phyloP scores from a whole-genome alignment of 2,113 vertebrate species.

The Carassius carassius region DNA sequence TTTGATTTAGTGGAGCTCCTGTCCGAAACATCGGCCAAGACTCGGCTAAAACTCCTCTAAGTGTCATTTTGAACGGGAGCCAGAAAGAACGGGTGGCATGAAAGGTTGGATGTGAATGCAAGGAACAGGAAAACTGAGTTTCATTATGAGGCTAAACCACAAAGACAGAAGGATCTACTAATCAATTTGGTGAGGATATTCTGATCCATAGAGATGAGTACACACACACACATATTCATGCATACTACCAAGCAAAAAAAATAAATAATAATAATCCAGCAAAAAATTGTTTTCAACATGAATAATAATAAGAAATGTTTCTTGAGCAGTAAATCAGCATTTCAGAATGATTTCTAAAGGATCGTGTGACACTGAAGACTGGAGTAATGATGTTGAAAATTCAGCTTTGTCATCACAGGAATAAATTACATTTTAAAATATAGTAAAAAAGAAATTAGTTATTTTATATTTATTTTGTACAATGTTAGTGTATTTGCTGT shows the following conservation, averaged over 20 bases:
- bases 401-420: too few species aligned
- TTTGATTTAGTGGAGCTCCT: constrained; percentile 35
- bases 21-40: constrained; percentile 25
- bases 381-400: too few species aligned
- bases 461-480: too few species aligned
- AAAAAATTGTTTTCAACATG: too few species aligned
- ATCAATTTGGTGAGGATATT: background rate
- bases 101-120: constrained; percentile 4
- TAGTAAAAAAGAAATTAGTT: too few species aligned
- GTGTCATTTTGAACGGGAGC: constrained; percentile 20
- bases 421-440: too few species aligned
- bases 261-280: too few species aligned
- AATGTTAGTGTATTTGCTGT: too few species aligned
- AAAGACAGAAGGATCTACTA: background rate
- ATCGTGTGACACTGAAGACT: too few species aligned
- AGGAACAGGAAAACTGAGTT: background rate
- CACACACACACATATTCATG: background rate
- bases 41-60: background rate
- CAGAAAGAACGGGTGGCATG: constrained; percentile 25
- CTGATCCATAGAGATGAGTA: background rate
- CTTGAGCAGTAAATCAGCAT: too few species aligned
- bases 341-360: too few species aligned
- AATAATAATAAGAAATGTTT: too few species aligned
- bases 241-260: background rate
- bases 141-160: background rate